Base-by-base conservation (phyloP, 2,113 vertebrate species). In the Nothoprocta pentlandii region DNA sequence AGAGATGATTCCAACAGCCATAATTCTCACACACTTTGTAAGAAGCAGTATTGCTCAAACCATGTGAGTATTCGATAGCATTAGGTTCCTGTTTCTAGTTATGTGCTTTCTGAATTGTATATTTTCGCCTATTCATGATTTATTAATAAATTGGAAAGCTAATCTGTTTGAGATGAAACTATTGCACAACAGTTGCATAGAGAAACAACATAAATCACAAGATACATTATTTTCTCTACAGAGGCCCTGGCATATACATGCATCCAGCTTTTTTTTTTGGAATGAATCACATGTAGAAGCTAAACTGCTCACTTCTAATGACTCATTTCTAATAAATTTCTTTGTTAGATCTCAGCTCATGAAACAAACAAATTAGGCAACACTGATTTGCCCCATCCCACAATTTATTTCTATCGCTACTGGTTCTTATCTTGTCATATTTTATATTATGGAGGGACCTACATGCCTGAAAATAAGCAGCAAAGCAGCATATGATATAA, bases 51-150 rank as follows among this genome's bases (percentile, higher is more conserved):
- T 91, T 96, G 61, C 85, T 94, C 56, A 90, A 93, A 58, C 94
- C 92, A 91, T 95, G 91, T 94, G 94, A 94, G 80, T 80, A 64
- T 66, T 94, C 87, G 76, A 91, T 91, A 95, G 94, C 88, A 83
- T 90, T 51, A 63, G 51, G 66, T 84, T 94, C 89, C 83, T 92
- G 77, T 92, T 92, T 95, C 58, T 84, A 88, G 64, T 94, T 88
- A 89, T 93, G 67, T 76, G 80, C 61, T 88, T 96, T 95, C 51
- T 86, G 75, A 80, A 75, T 86, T 86, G 28, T 53, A 9, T 76
- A 10, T 47, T 89, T 91, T 91, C 28, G 19, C 54, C 44, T 79
- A n/a, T 85, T 95, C 80, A 83, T 92, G 53, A 47, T 93, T 85
- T 94, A 90, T 89, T 89, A 92, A 87, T 56, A 86, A 92, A 85